Percentiles rank a stretch among this genome's conserved stretches.
These are phyloP conservation scores for Aphaenogaster ashmeadi DNA, from an alignment of 1,140 invertebrate species.

Conservation along the genomic window DNA sequence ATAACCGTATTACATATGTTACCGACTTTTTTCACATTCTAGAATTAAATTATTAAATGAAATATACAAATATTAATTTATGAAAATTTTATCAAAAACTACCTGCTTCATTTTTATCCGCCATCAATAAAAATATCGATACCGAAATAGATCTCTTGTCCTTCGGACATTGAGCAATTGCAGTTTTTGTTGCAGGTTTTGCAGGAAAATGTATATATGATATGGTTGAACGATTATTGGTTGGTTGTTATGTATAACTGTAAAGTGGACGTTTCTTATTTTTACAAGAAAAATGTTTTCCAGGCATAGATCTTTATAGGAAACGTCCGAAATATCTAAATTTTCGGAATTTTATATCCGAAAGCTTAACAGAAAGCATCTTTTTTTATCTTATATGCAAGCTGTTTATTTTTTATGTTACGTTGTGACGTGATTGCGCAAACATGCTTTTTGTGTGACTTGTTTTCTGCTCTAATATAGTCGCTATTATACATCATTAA, in stretches of 20 bases:
- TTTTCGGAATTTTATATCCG: neutral
- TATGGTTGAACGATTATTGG: neutral
- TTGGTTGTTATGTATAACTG: neutral
- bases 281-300: neutral
- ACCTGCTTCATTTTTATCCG: neutral
- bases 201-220: neutral
- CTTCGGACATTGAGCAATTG: conserved; percentile 21
- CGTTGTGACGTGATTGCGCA: conserved; percentile 25
- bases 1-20: neutral
- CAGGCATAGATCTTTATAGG: neutral
- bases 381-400: neutral
- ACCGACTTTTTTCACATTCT: neutral
- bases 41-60: neutral
- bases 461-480: conserved; percentile 34
- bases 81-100: neutral
- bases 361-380: neutral
- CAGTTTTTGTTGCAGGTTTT: conserved; percentile 13
- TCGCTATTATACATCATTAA: conserved; percentile 34
- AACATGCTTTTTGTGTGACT: conserved; percentile 16
- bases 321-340: neutral
- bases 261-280: neutral
- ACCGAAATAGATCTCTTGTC: neutral
- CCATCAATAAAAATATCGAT: neutral
- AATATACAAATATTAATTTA: neutral
- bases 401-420: conserved; percentile 34